Evolutionary conservation across 1,140 invertebrate genomes (phyloP), one percentile per base, ranked within the genome.

Genomic region (Wiebesia pumilae): DNA sequence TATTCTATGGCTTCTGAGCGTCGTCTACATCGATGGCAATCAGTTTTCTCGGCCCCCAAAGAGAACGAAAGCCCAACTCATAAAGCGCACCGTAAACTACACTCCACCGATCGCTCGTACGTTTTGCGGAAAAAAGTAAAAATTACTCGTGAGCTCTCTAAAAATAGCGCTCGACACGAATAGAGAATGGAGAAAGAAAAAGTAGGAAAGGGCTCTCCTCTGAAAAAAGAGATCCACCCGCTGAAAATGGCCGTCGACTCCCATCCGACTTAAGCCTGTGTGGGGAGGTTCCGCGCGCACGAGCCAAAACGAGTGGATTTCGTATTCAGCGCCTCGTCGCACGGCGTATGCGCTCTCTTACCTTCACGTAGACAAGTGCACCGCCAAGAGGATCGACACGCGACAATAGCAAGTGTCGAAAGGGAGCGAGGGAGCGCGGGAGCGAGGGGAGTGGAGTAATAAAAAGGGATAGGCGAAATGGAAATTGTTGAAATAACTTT

Each of bases 381-480:
- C 87, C 88, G 81, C 87, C 88, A 88, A 87, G 83, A 86, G 79
- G 86, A 88, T 89, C 81, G 65, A 87, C 82, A 69, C 43, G 87
- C 54, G 27, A 67, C 35, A 67, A 67, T 67, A 38, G 4, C 24
- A 62, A 62, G 58, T 62, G 21, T 27, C 58, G 58, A 4, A 62
- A 27, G 58, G 58, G 51, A 19, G 19, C 12, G 51, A 27, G 21
- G 21, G 58, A 27, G 51, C 9, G 51, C 43, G 51, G 51, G 9
- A 9, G 2, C 2, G 19, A 16, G 51, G 19, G 51, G 51, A 16
- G 51, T 54, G 19, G 51, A n/a, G 43, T 47, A 47, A 47, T 47
- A 47, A 47, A 47, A 47, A 47, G 43, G 3, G 24, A 54, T 21
- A 62, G 58, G 4, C 58, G 10, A 16, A 62, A 62, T 7, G 24